Base-by-base conservation (phyloP, 2,113 vertebrate species). In the Gnathonemus longibarbis region DNA sequence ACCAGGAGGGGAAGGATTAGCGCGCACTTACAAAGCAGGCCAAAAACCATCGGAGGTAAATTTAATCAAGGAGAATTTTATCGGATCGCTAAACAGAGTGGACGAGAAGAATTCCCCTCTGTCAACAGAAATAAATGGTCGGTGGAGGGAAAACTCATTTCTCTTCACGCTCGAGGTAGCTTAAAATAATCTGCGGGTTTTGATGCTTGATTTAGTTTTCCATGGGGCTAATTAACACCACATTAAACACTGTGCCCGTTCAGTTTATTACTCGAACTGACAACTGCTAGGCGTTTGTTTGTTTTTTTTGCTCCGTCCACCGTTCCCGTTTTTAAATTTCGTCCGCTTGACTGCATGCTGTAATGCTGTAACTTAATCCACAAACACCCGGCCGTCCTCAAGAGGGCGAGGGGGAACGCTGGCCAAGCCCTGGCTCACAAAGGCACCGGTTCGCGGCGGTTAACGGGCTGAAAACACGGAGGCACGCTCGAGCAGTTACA, bases 201-300 rank as follows among this genome's bases (percentile, higher is more conserved):
- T 96, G 94, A 96, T 96, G 95, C 96, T 96, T 96, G 96, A 96
- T 96, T 97, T 96, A 95, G 94, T 96, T 96, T 97, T 96, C 95
- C 93, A 94, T 94, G 94, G 94, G 94, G 91, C 90, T 96, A 96
- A 96, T 96, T 96, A 96, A 93, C 94, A 96, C 90, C 95, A 97
- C 95, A 95, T 96, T 96, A 96, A 95, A 93, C 94, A 94, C 93
- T 92, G 94, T 96, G 96, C 93, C 96, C 95, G 91, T 92, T 92
- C 93, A 90, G 93, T 94, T 96, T 96, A 96, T 92, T 92, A 90
- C 90, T 90, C 90, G 95, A 93, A 91, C 91, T 92, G 93, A 94
- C 91, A 94, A 95, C 95, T 27, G 52, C 92, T 66, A 91, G 93
- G 84, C 90, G 89, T 95, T 95, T 95, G 94, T 90, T 89, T 88